A percentile compares a stretch with the other conserved stretches of the same genome.
phyloP scores from a whole-genome alignment of 2,113 vertebrate genomes.

The Odocoileus virginianus region DNA sequence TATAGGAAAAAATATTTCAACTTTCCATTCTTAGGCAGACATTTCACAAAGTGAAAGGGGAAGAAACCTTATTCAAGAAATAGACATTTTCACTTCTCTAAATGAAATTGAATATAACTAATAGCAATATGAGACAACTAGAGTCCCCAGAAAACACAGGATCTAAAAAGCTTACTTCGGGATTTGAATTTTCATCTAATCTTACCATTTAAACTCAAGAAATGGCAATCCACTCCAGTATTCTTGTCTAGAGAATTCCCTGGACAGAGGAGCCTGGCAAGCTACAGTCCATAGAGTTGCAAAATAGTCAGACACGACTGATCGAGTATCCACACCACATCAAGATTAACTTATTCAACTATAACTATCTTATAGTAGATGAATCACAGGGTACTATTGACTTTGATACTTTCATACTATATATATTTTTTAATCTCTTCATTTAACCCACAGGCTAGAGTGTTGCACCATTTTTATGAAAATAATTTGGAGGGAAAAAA shows the following conservation, averaged over 20 bases:
- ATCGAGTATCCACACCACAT: not conserved
- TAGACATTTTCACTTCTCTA: conserved; percentile 56
- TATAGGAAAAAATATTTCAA: not conserved
- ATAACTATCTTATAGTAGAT: not conserved
- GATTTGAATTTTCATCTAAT: not conserved
- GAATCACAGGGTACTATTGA: not conserved
- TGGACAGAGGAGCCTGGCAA: not conserved
- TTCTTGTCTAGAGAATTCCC: not conserved
- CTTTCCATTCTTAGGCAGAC: conserved; percentile 33
- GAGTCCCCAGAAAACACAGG: not conserved
- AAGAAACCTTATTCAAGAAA: not conserved
- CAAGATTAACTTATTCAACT: not conserved
- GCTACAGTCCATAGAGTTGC: not conserved
- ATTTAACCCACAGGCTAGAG: not conserved
- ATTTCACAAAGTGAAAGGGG: conserved; percentile 38
- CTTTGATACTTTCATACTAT: not conserved
- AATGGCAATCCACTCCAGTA: not conserved
- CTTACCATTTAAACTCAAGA: not conserved
- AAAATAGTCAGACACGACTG: not conserved
- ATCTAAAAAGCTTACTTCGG: not conserved
- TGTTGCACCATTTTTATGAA: not conserved
- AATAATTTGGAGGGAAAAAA: not conserved
- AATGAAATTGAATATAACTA: not conserved
- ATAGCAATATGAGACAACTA: not conserved
- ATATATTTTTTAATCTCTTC: not conserved